Conservation (phyloP, 2,113 vertebrate species). For the Periophthalmus modestus region DNA sequence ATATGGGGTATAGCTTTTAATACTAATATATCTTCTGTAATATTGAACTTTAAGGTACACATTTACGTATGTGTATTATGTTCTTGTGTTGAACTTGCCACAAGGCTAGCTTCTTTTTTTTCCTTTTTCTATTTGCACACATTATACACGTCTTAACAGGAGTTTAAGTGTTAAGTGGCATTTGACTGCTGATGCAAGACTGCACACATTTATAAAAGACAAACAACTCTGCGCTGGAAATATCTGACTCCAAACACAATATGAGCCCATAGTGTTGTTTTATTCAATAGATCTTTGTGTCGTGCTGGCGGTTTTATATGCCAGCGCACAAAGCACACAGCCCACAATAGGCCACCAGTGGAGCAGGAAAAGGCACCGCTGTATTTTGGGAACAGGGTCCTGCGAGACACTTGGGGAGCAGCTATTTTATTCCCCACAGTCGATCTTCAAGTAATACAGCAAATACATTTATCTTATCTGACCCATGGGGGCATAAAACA, state of each 20-base stretch:
- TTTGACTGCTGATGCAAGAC: slow-evolving; percentile 14
- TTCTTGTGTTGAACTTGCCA: too few relatives aligned
- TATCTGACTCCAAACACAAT: slow-evolving; percentile 8
- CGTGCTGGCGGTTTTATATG: slow-evolving; percentile 8
- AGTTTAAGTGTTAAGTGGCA: slow-evolving; percentile 9
- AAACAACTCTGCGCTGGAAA: neutral
- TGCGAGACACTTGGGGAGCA: neutral
- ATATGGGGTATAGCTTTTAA: too few relatives aligned
- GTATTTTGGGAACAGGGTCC: neutral
- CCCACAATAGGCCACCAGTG: slow-evolving; percentile 8
- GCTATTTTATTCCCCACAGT: slow-evolving; percentile 1
- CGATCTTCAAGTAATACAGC: neutral
- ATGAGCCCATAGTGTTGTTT: slow-evolving; percentile 7
- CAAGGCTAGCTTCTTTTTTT: neutral
- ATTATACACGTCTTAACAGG: neutral
- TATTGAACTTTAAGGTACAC: too few relatives aligned
- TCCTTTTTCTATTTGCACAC: slow-evolving; percentile 4
- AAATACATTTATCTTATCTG: neutral
- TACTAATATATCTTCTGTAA: too few relatives aligned
- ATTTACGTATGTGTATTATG: too few relatives aligned
- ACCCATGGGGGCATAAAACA: neutral
- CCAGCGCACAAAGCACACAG: slow-evolving; percentile 13
- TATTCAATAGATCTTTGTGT: slow-evolving; percentile 13
- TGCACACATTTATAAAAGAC: slow-evolving; percentile 1
- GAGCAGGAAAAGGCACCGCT: neutral